Conservation (phyloP, 2,797 vertebrate species). For the Poeciliopsis presidionis region DNA sequence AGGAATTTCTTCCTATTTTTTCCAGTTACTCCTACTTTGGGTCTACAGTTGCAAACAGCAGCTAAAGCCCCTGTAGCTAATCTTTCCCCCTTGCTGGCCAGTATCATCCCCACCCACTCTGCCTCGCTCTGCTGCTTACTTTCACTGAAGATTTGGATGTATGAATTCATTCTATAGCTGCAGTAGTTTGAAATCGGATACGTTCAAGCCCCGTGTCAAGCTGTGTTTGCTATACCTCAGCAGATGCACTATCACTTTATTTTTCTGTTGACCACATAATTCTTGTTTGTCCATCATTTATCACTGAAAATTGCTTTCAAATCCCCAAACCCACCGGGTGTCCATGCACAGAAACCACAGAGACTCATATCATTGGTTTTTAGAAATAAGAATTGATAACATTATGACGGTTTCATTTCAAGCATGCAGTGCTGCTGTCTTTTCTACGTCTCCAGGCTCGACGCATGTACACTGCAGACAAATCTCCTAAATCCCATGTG, state of each 20-base stretch:
- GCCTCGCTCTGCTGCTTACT: conserved; percentile 54
- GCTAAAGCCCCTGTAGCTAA: conserved; percentile 62
- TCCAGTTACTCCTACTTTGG: conserved; percentile 43
- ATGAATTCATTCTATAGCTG: conserved; percentile 54
- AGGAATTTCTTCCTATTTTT: conserved; percentile 55
- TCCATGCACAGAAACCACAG: conserved; percentile 51
- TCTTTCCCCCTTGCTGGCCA: conserved; percentile 59
- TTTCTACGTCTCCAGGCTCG: conserved; percentile 50
- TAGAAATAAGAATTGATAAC: conserved; percentile 74
- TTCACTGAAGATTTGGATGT: conserved; percentile 61
- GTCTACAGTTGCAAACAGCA: conserved; percentile 21
- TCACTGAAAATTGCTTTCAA: conserved; percentile 53
- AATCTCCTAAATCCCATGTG: conserved; percentile 65
- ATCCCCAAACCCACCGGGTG: conserved; percentile 39
- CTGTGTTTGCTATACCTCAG: conserved; percentile 32
- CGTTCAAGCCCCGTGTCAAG: conserved; percentile 29
- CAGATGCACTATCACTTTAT: conserved; percentile 47
- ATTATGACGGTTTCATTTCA: conserved; percentile 70
- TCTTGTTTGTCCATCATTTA: conserved; percentile 67
- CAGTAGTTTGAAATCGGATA: conserved; percentile 43
- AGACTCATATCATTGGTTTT: conserved; percentile 54
- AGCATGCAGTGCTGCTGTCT: conserved; percentile 73
- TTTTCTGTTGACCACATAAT: conserved; percentile 65
- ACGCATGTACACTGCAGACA: conserved; percentile 63
- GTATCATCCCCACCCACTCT: conserved; percentile 39